Conservation (phyloP, 2,888 invertebrate species). For the Lepidocyrtoides sp. region DNA sequence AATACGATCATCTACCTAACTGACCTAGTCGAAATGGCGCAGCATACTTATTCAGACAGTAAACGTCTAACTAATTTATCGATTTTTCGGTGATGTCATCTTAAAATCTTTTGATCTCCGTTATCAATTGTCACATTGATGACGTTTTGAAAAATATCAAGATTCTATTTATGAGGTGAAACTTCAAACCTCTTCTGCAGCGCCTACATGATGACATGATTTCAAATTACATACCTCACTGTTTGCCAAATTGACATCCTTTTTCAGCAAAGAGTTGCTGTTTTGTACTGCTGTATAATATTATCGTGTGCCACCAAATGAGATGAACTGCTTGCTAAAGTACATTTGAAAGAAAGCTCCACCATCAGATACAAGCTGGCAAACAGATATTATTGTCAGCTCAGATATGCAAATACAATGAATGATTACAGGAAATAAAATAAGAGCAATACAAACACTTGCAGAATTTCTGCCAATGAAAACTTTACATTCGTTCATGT, state of each 20-base stretch:
- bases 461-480: too few species aligned
- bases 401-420: too few species aligned
- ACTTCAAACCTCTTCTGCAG: background rate
- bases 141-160: background rate
- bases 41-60: background rate
- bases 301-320: background rate
- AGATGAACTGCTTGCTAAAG: background rate
- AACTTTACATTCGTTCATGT: too few species aligned
- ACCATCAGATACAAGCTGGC: too few species aligned
- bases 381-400: too few species aligned
- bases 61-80: constrained; percentile 22
- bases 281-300: background rate
- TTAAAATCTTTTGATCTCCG: background rate
- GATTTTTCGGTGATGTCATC: constrained; percentile 11
- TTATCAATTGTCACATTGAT: constrained; percentile 7
- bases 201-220: background rate
- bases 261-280: background rate
- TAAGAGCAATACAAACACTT: too few species aligned
- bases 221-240: background rate
- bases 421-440: too few species aligned
- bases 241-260: background rate
- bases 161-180: background rate
- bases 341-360: too few species aligned
- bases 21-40: background rate
- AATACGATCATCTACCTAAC: background rate